Evolutionary conservation across 2,888 invertebrate species (phyloP).

Genomic region (Prosapia bicincta): DNA sequence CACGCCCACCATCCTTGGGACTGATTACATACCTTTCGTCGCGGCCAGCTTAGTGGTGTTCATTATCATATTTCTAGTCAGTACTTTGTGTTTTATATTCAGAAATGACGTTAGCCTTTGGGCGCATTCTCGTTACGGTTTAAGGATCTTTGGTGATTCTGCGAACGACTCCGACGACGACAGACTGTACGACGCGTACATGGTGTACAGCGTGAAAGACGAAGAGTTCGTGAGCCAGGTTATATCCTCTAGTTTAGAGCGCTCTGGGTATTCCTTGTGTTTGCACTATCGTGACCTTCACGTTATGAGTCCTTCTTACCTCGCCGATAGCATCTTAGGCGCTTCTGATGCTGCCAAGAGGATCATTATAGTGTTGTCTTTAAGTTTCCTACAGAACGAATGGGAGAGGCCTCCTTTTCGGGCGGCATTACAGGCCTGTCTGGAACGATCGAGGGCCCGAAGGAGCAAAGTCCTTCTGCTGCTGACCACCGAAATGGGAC

Average conservation of each 20-base stretch:
- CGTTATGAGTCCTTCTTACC: constrained; percentile 40
- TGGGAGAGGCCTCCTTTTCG: constrained; percentile 91
- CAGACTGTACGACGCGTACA: constrained; percentile 85
- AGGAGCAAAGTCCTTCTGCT: constrained; percentile 86
- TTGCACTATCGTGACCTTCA: constrained; percentile 81
- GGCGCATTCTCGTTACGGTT: constrained; percentile 83
- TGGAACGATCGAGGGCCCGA: constrained; percentile 79
- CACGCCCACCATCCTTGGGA: constrained; percentile 74
- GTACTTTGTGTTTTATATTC: constrained; percentile 78
- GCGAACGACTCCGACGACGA: constrained; percentile 69
- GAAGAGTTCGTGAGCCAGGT: constrained; percentile 85
- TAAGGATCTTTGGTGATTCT: constrained; percentile 60
- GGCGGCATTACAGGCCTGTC: constrained; percentile 83
- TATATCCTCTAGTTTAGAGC: constrained; percentile 79
- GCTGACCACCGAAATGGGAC: constrained; percentile 70
- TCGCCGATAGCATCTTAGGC: constrained; percentile 60
- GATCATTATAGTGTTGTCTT: constrained; percentile 81
- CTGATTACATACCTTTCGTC: constrained; percentile 81
- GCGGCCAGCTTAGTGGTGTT: constrained; percentile 75
- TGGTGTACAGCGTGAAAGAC: constrained; percentile 89
- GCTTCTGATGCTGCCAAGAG: constrained; percentile 84
- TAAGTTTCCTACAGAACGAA: constrained; percentile 87
- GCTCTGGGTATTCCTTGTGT: constrained; percentile 77
- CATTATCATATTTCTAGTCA: constrained; percentile 69
- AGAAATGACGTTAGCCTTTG: constrained; percentile 82